Percentiles rank a stretch among this genome's conserved stretches.
Evolutionary conservation across 2,888 invertebrate genomes (phyloP).

Genomic region (Agrotis clavis): DNA sequence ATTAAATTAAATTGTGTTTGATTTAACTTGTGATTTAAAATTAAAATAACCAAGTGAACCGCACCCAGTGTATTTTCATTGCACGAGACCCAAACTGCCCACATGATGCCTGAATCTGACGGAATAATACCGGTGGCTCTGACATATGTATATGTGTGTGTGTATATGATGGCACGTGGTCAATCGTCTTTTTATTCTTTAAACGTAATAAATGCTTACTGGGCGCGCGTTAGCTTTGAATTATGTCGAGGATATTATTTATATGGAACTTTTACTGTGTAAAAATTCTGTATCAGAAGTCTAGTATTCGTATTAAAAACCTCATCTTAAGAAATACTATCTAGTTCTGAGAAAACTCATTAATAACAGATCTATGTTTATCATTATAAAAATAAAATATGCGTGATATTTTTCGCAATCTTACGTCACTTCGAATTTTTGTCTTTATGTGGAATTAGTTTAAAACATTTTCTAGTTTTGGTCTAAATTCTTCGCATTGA

Average conservation of each 20-base stretch:
- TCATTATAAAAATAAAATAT: neutral
- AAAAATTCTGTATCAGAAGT: neutral
- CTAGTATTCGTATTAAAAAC: neutral
- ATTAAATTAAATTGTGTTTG: no score
- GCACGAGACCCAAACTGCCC: no score
- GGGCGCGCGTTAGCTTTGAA: constrained; percentile 64
- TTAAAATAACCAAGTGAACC: no score
- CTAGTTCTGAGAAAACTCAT: constrained; percentile 16
- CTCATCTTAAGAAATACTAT: constrained; percentile 1
- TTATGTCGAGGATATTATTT: constrained; percentile 47
- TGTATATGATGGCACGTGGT: constrained; percentile 83
- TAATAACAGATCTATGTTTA: neutral
- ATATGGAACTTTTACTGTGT: constrained; percentile 31
- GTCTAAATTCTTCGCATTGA: neutral
- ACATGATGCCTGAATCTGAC: no score
- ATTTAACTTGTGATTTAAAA: no score
- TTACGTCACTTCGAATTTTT: neutral
- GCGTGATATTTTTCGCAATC: neutral
- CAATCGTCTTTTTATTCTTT: constrained; percentile 77
- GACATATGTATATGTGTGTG: no score
- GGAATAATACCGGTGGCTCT: no score
- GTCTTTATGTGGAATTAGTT: neutral
- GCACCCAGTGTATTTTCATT: no score
- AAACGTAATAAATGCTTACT: constrained; percentile 71
- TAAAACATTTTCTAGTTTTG: neutral